Base-by-base conservation (phyloP, 2,797 vertebrate species). In the Enteromius treurensis region DNA sequence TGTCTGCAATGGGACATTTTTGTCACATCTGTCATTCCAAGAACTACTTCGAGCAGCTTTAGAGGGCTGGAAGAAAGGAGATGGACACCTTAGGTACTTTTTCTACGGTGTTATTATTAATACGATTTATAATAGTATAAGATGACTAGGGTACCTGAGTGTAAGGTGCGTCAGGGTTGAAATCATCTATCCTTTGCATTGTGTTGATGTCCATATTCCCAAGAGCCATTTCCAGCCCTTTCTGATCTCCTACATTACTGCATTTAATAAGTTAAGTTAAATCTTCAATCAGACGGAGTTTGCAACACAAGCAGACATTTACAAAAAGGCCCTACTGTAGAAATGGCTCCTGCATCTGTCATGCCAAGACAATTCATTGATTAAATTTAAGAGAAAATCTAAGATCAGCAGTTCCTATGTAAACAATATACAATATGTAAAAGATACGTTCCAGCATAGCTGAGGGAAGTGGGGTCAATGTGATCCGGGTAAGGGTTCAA, bases 391-490 rank as follows among this genome's bases (percentile, higher is more conserved):
- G 21, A n/a, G 11, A 64, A 23, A 65, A 45, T 23, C 8, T 64
- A n/a, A 37, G 23, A 45, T 60, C 3, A 62, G 19, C 53, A 15
- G 17, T 29, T 49, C 19, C 19, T 64, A 14, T 77, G 76, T 49
- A 23, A 5, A 34, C 26, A 11, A 6, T 42, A 40, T 53, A 29
- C 71, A 47, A 29, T 10, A 1, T 21, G 15, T 32, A 92, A 93
- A 97, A 96, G 98, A 97, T 99, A 99, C 98, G 80, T 91, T 37
- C 98, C 98, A 49, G 98, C 98, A 0, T 99, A 99, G 90, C 83
- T 88, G 5, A 99, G 93, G 2, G 93, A 90, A 88, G 93, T 80
- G 0, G 94, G 95, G 87, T 97, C 93, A 3, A 96, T 3, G 80
- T 95, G 92, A 49, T 96, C 94, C 8, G 89, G 93, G 79, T 99